Base-by-base conservation (phyloP, 2,888 invertebrate genomes). In the Chrysodeixis includens region DNA sequence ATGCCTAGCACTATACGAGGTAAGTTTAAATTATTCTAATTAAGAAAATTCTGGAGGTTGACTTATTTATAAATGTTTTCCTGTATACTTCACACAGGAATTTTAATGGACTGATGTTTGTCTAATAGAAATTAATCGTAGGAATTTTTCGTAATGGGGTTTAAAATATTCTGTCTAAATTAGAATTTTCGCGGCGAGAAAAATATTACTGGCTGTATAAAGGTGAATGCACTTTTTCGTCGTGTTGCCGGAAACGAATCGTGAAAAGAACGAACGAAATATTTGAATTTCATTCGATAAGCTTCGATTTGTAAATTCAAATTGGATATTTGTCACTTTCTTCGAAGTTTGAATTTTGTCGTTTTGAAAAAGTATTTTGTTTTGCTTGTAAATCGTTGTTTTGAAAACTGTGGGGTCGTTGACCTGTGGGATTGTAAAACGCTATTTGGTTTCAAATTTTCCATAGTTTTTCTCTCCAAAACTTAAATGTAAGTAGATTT, bases 1-100 rank as follows among this genome's bases (percentile, higher is more conserved):
- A 95, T 95, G 95, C 95, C 95, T 71, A 95, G 95, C 82, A 95
- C 95, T 76, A 95, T 95, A 83, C 81, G 95, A 95, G 95, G 95
- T 95, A 78, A 90, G 92, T 88, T 2, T 35, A 67, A 66, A 35
- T 64, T 30, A 51, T 32, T 20, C 0, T 20, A n/a, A 40, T 22
- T 30, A 22, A 35, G 14, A 72, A 60, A 20, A 1, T 58, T 58
- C 53, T 20, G 0, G 22, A 66, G 63, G 46, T 67, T 70, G 62
- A 57, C 30, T 40, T 61, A 44, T 54, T 30, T 58, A 12, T 54
- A 53, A 69, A 58, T 62, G 52, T 9, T 35, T 54, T 46, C n/a
- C 30, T 44, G 18, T 14, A 52, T 52, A 58, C 55, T 59, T 58
- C 55, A 64, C 26, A 0, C 22, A 53, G 32, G 60, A 59, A 68